Evolutionary conservation across 2,888 invertebrate genomes (phyloP), one percentile per base, ranked within the genome.

Genomic region (Miltochrista miniata): DNA sequence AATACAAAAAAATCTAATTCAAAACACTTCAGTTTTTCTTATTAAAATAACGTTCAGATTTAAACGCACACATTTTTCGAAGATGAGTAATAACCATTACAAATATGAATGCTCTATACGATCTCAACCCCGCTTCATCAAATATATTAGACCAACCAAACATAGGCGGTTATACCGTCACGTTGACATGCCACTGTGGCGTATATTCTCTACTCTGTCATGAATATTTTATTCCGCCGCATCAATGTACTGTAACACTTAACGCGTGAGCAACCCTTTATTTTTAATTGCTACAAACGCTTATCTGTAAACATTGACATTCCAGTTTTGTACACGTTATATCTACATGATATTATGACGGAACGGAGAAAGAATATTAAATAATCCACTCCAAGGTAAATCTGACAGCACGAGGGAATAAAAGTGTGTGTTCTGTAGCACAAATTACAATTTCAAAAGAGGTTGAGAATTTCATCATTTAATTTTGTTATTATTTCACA

Each of bases 171-270:
- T 81, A 82, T 80, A 77, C 79, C 70, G 73, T 69, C 74, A 74
- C 81, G 83, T 84, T 82, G 82, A 80, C 84, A 83, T 83, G 80
- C 81, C 76, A 65, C 67, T 55, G 68, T 47, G 67, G 58, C 70
- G 75, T 79, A 74, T 79, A 72, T 80, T 75, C 78, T 70, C 74
- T 67, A 65, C 74, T 71, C 79, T 71, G 74, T 74, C 82, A 85
- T 86, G 85, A 86, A 87, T 87, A 87, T 86, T 85, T n/a, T 83
- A 87, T 83, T 65, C 61, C 61, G 60, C 63, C 70, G 74, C 81
- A 82, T 83, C 83, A 81, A 83, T 84, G 79, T 79, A 77, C 77
- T 67, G 68, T 68, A 68, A 80, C 79, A 80, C 72, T 76, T 75
- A 76, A 64, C 71, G 70, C 24, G 35, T 41, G 35, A n/a, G 50